Percentiles rank a stretch among this genome's conserved stretches.
Evolutionary conservation across 30 jellyfish, hydroid and myxozoan species (phyloP).

Genomic region (Phacellophora camtschatica): DNA sequence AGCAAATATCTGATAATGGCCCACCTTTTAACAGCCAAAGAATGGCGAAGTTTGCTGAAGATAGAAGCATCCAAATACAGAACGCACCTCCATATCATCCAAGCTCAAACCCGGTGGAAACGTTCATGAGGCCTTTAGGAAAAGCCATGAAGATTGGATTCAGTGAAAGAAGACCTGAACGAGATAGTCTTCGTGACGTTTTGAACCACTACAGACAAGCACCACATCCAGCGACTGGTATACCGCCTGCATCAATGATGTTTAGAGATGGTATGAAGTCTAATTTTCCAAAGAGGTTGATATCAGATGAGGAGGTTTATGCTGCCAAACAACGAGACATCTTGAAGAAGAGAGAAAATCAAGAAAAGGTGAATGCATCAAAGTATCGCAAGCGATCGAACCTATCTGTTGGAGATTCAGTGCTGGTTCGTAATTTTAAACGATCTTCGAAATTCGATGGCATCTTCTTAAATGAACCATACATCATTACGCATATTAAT

Average conservation of each 20-base stretch:
- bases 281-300: slow-evolving; percentile 31
- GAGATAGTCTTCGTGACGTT: background rate
- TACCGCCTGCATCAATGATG: slow-evolving; percentile 53
- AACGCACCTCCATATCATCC: slow-evolving; percentile 32
- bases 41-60: background rate
- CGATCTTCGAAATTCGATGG: slow-evolving; percentile 31
- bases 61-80: background rate
- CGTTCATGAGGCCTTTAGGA: slow-evolving; percentile 50
- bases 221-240: slow-evolving; percentile 60
- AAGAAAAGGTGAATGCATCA: slow-evolving; percentile 1
- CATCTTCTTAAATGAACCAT: too few relatives aligned
- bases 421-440: background rate
- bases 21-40: slow-evolving; percentile 35
- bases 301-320: background rate
- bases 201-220: slow-evolving; percentile 46
- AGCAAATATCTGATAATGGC: slow-evolving; percentile 59
- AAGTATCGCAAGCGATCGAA: background rate
- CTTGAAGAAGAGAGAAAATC: background rate
- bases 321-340: background rate
- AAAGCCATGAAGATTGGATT: slow-evolving; percentile 51
- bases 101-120: slow-evolving; percentile 63
- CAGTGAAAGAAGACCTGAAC: background rate
- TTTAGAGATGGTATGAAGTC: slow-evolving; percentile 34
- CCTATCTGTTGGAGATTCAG: slow-evolving; percentile 23
- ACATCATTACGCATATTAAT: too few relatives aligned